These are phyloP conservation scores for Berghia stephanieae DNA, from an alignment of 1,140 invertebrate species.

Conservation along the genomic window DNA sequence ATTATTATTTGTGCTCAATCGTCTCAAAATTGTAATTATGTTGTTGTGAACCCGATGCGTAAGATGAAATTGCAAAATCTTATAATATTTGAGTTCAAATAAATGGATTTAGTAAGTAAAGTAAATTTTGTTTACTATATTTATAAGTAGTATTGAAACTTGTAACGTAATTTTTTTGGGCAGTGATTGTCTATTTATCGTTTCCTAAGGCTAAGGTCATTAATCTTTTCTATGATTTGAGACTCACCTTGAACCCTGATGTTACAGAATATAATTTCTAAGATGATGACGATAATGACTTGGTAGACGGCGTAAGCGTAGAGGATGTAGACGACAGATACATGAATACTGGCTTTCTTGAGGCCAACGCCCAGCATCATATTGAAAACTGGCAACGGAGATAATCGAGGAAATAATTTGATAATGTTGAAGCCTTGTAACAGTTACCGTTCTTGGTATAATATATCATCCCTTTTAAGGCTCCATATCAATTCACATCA, in stretches of 20 bases:
- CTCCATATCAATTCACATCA: neutral
- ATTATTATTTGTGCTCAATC: no score
- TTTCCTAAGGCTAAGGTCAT: neutral
- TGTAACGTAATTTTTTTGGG: no score
- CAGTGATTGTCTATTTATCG: no score
- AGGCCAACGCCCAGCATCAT: slow-evolving; percentile 90
- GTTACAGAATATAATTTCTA: slow-evolving; percentile 65
- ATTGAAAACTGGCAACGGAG: slow-evolving; percentile 79
- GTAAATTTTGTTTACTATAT: no score
- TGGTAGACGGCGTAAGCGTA: slow-evolving; percentile 89
- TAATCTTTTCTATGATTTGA: neutral
- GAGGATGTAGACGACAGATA: slow-evolving; percentile 85
- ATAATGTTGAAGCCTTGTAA: neutral
- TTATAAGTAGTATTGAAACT: no score
- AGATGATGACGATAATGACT: slow-evolving; percentile 83
- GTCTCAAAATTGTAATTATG: no score
- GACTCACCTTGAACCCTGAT: slow-evolving; percentile 44
- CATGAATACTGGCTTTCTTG: slow-evolving; percentile 83
- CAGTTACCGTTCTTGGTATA: neutral
- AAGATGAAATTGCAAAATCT: no score
- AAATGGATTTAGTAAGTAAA: no score
- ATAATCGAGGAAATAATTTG: neutral
- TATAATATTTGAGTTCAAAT: no score
- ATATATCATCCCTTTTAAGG: neutral
- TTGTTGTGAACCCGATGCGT: no score